These are phyloP conservation scores for Cavia porcellus DNA, from an alignment of 2,113 vertebrate species.

Conservation along the genomic window DNA sequence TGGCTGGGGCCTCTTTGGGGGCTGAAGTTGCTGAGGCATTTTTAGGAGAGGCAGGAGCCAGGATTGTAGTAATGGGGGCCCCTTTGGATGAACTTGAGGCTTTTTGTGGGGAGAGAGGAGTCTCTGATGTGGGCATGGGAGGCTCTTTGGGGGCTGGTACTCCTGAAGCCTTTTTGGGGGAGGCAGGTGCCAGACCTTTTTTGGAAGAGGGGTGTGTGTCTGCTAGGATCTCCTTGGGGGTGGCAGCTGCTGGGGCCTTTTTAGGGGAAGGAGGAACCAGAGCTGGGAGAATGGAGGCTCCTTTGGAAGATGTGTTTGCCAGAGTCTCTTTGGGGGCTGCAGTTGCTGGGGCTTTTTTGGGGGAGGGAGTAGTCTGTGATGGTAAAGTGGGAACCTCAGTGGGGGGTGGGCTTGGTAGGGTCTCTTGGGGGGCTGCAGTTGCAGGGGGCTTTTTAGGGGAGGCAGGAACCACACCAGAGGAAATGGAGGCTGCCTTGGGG, in stretches of 20 bases:
- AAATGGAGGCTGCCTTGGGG: not conserved
- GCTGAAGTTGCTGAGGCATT: not conserved
- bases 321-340: not conserved
- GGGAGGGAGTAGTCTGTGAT: not conserved
- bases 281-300: not conserved
- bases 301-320: not conserved
- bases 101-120: not conserved
- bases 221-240: too few species aligned
- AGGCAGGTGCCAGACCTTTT: not conserved
- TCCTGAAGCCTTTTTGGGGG: not conserved
- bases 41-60: not conserved
- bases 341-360: not conserved
- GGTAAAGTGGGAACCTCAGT: not conserved
- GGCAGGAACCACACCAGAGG: not conserved
- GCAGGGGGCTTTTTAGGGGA: not conserved
- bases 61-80: not conserved
- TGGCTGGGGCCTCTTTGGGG: not conserved
- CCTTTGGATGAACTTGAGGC: not conserved
- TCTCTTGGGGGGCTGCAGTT: not conserved
- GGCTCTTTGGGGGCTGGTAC: not conserved
- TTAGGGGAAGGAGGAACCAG: not conserved
- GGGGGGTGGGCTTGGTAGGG: not conserved
- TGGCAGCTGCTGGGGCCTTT: not conserved
- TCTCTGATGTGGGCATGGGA: not conserved
- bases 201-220: not conserved